Conservation (phyloP, 2,797 vertebrate species). For the Thunnus albacares region DNA sequence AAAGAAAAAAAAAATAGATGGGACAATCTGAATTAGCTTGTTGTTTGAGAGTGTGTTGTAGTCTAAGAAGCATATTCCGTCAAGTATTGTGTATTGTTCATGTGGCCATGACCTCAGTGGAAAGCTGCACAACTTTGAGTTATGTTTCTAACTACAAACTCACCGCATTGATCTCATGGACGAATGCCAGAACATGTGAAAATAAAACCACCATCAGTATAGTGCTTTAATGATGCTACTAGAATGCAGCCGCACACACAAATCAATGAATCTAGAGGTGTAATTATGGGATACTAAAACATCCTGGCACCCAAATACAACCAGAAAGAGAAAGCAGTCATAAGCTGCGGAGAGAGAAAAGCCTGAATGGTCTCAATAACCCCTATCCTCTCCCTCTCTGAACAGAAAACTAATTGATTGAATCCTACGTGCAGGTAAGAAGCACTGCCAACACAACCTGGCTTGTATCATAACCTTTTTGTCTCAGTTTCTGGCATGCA, state of each 20-base stretch:
- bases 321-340: slow-evolving; percentile 60
- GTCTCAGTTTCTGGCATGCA: slow-evolving; percentile 75
- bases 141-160: slow-evolving; percentile 34
- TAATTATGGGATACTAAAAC: slow-evolving; percentile 77
- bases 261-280: slow-evolving; percentile 71
- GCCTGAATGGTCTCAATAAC: slow-evolving; percentile 72
- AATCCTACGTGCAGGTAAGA: slow-evolving; percentile 76
- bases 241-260: slow-evolving; percentile 73
- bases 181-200: slow-evolving; percentile 55
- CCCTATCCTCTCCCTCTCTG: slow-evolving; percentile 56
- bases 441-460: slow-evolving; percentile 78
- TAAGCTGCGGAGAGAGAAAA: slow-evolving; percentile 54
- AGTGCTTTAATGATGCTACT: slow-evolving; percentile 65
- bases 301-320: slow-evolving; percentile 66
- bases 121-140: slow-evolving; percentile 36
- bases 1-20: background rate
- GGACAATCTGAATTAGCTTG: background rate
- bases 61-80: slow-evolving; percentile 6
- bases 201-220: slow-evolving; percentile 48
- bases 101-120: slow-evolving; percentile 5
- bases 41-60: background rate
- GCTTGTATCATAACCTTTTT: slow-evolving; percentile 79
- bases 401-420: slow-evolving; percentile 77
- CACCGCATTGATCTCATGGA: slow-evolving; percentile 24
- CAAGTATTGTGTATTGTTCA: slow-evolving; percentile 2